These are phyloP conservation scores for Lordiphosa clarofinis DNA, from an alignment of 1,140 invertebrate species.

Conservation along the genomic window DNA sequence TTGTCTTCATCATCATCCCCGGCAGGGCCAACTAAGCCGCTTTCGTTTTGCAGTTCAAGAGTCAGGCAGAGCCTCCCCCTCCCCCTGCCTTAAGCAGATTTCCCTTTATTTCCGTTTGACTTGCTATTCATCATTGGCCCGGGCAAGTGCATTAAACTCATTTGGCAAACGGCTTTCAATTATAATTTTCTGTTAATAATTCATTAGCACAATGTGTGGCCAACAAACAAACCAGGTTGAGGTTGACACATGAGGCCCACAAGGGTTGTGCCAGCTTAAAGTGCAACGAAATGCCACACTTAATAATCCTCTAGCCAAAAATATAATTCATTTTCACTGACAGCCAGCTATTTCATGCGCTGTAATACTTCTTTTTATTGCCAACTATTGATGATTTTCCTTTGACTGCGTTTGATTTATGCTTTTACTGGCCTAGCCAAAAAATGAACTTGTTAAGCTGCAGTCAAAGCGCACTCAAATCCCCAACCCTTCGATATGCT, in stretches of 20 bases:
- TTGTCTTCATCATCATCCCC: conserved; percentile 1
- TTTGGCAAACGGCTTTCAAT: conserved; percentile 71
- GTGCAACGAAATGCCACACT: too few relatives aligned
- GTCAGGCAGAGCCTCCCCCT: conserved; percentile 24
- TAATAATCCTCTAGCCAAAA: too few relatives aligned
- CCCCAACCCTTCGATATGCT: conserved; percentile 27
- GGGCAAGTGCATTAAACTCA: conserved; percentile 67
- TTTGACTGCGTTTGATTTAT: conserved; percentile 60
- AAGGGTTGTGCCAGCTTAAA: too few relatives aligned
- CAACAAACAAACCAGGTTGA: conserved; percentile 7
- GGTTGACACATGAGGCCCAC: too few relatives aligned
- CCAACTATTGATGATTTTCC: conserved; percentile 10
- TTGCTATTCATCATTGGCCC: conserved; percentile 14
- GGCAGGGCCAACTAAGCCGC: conserved; percentile 55
- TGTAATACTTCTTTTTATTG: conserved; percentile 14
- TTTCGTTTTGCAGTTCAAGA: conserved; percentile 62
- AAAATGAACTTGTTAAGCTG: conserved; percentile 71
- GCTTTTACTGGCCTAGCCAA: conserved; percentile 24
- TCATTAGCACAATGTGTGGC: conserved; percentile 68
- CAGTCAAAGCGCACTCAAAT: conserved; percentile 4
- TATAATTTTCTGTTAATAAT: conserved; percentile 74
- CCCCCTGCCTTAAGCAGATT: conserved; percentile 29
- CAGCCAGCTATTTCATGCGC: too few relatives aligned
- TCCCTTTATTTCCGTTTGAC: conserved; percentile 49
- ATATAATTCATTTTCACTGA: too few relatives aligned